Conservation (phyloP, 2,888 invertebrate genomes). For the Elmis aenea region DNA sequence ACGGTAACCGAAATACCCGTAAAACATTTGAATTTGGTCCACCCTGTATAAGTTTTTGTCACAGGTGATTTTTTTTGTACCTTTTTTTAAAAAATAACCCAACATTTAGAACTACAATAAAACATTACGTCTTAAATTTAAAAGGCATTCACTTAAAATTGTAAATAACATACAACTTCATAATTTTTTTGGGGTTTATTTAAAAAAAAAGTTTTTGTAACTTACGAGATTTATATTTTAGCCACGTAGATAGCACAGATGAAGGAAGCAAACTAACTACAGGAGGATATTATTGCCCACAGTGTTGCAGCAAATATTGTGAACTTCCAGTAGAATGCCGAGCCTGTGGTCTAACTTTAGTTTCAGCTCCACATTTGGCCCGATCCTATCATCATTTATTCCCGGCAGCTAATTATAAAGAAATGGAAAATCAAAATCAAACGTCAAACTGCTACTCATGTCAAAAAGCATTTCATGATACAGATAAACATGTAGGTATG, state of each 20-base stretch:
- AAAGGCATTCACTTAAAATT: no score
- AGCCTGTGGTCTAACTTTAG: conserved; percentile 90
- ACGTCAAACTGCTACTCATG: conserved; percentile 66
- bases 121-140: no score
- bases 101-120: no score
- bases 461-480: conserved; percentile 59
- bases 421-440: conserved; percentile 59
- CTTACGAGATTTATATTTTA: conserved; percentile 40
- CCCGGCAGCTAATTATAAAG: conserved; percentile 81
- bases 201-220: background rate
- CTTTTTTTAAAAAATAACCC: no score
- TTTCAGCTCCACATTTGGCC: conserved; percentile 96
- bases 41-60: no score
- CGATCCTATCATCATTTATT: conserved; percentile 97
- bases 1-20: no score
- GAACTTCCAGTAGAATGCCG: conserved; percentile 96
- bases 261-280: conserved; percentile 64
- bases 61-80: no score
- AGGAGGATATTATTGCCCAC: conserved; percentile 85
- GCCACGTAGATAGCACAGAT: conserved; percentile 75
- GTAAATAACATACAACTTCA: no score
- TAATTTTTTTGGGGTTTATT: no score
- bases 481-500: conserved; percentile 66
- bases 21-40: no score
- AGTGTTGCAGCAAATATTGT: conserved; percentile 96